These are phyloP conservation scores for Coelinius sp. DNA, from an alignment of 2,888 invertebrate genomes.

Conservation along the genomic window DNA sequence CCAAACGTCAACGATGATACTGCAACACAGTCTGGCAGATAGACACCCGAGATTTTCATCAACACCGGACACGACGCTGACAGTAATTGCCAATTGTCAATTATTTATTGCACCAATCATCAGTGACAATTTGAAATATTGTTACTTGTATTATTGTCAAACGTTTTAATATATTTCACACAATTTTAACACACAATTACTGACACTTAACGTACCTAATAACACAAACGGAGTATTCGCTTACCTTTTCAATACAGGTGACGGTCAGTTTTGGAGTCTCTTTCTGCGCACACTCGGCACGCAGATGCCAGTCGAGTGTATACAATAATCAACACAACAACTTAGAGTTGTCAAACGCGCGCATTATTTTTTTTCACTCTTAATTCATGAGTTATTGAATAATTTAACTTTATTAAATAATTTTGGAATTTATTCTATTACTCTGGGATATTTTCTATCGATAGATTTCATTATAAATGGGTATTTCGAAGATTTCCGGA, in stretches of 20 bases:
- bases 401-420: background rate
- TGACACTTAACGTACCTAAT: conserved; percentile 48
- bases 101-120: conserved; percentile 35
- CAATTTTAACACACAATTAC: conserved; percentile 23
- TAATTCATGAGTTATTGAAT: background rate
- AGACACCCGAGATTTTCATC: conserved; percentile 2
- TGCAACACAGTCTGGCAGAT: conserved; percentile 34
- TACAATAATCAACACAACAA: conserved; percentile 48
- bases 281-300: conserved; percentile 66
- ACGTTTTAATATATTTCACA: background rate
- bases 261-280: conserved; percentile 72
- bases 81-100: conserved; percentile 23
- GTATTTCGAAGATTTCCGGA: background rate
- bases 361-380: background rate
- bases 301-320: conserved; percentile 54
- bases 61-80: conserved; percentile 41
- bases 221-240: conserved; percentile 62
- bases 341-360: conserved; percentile 33
- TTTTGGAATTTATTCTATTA: background rate
- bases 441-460: background rate
- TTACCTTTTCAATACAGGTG: conserved; percentile 75
- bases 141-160: background rate
- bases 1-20: conserved; percentile 20
- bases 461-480: background rate
- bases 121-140: conserved; percentile 55